A percentile compares a stretch with the other conserved stretches of the same genome.
These are phyloP conservation scores for Brevimyrus niger DNA, from an alignment of 2,113 vertebrate species.

Conservation along the genomic window DNA sequence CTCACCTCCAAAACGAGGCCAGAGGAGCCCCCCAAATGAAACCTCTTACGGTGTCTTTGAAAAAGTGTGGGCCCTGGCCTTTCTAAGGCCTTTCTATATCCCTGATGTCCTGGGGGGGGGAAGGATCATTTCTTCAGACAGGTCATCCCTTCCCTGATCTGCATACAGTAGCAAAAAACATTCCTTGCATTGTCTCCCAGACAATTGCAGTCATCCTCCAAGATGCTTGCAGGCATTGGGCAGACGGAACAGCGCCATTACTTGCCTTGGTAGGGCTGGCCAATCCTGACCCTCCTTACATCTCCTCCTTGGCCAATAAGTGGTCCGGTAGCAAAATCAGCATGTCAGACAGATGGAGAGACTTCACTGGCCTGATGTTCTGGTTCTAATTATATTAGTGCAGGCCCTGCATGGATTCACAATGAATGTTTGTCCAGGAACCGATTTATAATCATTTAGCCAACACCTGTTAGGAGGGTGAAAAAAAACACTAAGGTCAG, in stretches of 20 bases:
- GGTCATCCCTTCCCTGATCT: not conserved
- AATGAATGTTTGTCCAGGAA: conserved; percentile 93
- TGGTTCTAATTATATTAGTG: conserved; percentile 97
- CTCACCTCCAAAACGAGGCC: not conserved
- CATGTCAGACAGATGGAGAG: conserved; percentile 88
- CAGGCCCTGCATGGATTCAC: conserved; percentile 79
- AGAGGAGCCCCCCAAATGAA: not conserved
- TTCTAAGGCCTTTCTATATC: not conserved
- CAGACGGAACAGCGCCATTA: conserved; percentile 24
- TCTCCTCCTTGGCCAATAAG: conserved; percentile 46
- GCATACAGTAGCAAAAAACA: not conserved
- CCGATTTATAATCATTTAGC: conserved; percentile 99
- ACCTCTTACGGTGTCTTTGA: not conserved
- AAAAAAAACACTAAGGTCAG: conserved; percentile 72
- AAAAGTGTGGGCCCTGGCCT: not conserved
- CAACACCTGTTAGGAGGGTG: conserved; percentile 88
- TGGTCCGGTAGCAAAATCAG: conserved; percentile 69
- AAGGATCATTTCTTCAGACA: not conserved
- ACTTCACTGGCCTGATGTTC: conserved; percentile 90
- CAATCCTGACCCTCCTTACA: conserved; percentile 50
- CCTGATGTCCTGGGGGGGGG: not conserved
- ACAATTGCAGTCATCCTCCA: conserved; percentile 35
- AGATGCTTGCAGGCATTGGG: conserved; percentile 42
- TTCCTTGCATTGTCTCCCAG: conserved; percentile 56
- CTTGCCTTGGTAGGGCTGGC: conserved; percentile 16